Conservation (phyloP, 2,113 vertebrate species). For the Lycocorax pyrrhopterus region DNA sequence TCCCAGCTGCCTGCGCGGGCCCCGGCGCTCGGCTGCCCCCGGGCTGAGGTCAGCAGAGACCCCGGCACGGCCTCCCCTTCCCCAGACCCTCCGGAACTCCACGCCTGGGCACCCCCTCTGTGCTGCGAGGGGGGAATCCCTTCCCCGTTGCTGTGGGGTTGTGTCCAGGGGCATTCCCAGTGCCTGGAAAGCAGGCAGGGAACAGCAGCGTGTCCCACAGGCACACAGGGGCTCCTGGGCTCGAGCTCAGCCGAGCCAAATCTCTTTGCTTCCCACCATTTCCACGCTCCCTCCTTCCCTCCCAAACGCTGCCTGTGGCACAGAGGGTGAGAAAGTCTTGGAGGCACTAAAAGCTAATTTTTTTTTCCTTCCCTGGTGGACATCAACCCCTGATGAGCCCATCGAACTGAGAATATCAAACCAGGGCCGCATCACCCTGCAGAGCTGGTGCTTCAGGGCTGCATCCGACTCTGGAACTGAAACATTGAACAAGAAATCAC, state of each 20-base stretch:
- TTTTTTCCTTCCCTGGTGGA: no score
- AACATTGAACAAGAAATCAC: neutral
- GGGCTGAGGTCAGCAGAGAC: neutral
- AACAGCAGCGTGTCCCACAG: neutral
- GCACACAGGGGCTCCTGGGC: neutral
- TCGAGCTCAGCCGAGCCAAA: neutral
- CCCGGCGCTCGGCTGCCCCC: neutral
- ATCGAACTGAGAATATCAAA: neutral
- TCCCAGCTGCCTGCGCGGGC: neutral
- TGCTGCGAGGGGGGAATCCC: neutral
- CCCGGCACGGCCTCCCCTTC: neutral
- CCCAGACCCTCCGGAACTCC: neutral
- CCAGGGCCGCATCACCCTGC: neutral
- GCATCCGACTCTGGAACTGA: neutral
- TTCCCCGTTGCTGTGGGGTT: fast-evolving
- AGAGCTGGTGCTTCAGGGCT: neutral
- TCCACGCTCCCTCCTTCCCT: neutral
- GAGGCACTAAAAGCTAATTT: neutral
- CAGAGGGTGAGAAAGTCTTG: neutral
- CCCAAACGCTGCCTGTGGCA: neutral
- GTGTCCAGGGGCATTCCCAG: no score
- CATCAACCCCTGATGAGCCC: neutral
- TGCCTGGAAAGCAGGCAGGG: fast-evolving
- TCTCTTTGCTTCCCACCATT: neutral
- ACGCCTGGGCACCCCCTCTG: neutral